A percentile compares a stretch with the other conserved stretches of the same genome.
These are phyloP conservation scores for Andrena flavipes DNA, from an alignment of 2,888 invertebrate genomes.

Conservation along the genomic window DNA sequence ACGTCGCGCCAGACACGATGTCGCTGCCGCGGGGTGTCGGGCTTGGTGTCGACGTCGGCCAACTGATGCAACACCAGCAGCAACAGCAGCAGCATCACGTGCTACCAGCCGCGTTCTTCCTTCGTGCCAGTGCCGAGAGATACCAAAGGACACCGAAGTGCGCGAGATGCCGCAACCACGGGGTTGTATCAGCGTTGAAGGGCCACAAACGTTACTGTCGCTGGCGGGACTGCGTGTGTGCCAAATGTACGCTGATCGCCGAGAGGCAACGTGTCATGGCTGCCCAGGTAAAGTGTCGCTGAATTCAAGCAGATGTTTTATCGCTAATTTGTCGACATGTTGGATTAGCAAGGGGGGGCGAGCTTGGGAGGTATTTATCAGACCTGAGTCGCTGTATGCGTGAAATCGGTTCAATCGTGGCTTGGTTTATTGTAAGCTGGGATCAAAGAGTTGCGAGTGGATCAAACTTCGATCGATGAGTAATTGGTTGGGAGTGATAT, in stretches of 20 bases:
- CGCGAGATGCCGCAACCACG: slow-evolving; percentile 98
- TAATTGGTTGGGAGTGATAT: no score
- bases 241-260: slow-evolving; percentile 98
- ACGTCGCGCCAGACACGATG: slow-evolving; percentile 86
- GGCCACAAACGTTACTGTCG: slow-evolving; percentile 98
- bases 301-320: neutral
- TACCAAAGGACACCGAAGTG: slow-evolving; percentile 99
- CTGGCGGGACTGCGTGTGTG: slow-evolving; percentile 98
- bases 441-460: no score
- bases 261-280: slow-evolving; percentile 99
- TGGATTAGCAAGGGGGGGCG: no score
- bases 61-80: slow-evolving; percentile 91
- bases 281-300: slow-evolving; percentile 89
- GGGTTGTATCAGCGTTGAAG: slow-evolving; percentile 97
- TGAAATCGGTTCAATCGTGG: no score
- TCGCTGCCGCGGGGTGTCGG: slow-evolving; percentile 94
- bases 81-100: slow-evolving; percentile 90
- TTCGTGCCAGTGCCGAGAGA: slow-evolving; percentile 93
- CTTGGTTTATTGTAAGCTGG: no score
- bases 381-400: no score
- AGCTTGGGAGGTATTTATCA: no score
- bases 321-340: no score
- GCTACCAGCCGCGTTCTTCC: slow-evolving; percentile 94
- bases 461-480: no score
- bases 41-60: slow-evolving; percentile 94